phyloP scores from a whole-genome alignment of 2,888 invertebrate genomes.

The Notodonta dromedarius region DNA sequence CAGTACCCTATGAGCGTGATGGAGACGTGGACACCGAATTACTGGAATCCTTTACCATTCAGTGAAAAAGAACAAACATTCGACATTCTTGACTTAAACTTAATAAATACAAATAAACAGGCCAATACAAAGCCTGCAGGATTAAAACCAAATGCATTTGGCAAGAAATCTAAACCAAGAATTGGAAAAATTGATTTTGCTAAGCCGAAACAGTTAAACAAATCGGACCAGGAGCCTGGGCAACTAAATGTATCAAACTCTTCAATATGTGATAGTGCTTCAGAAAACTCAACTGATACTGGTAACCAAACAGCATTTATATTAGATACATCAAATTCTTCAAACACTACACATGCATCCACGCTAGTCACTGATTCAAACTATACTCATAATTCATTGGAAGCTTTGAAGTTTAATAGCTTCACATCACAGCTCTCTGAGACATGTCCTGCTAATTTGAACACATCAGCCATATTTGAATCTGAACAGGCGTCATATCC shows the following conservation, averaged over 20 bases:
- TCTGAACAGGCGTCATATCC: not conserved
- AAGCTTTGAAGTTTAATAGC: not conserved
- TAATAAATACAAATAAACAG: constrained; percentile 8
- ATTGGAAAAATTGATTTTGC: constrained; percentile 2
- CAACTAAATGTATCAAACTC: not conserved
- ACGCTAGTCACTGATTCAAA: not conserved
- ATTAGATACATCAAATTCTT: not conserved
- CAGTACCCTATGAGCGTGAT: constrained; percentile 62
- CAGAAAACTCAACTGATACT: constrained; percentile 1
- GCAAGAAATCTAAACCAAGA: constrained; percentile 8
- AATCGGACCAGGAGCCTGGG: not conserved
- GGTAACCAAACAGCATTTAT: not conserved
- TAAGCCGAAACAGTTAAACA: not conserved
- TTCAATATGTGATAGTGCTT: not conserved
- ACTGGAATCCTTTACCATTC: constrained; percentile 49
- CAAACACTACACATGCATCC: not conserved
- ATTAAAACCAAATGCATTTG: not conserved
- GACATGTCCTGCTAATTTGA: not conserved
- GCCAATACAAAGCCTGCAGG: not conserved
- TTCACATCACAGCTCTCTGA: not conserved
- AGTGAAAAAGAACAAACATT: constrained; percentile 19
- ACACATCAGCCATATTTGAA: not conserved
- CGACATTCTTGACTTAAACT: constrained; percentile 12
- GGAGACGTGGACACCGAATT: constrained; percentile 62
- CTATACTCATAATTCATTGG: not conserved